phyloP scores from a whole-genome alignment of 2,113 vertebrate species.

The Phalacrocorax aristotelis region DNA sequence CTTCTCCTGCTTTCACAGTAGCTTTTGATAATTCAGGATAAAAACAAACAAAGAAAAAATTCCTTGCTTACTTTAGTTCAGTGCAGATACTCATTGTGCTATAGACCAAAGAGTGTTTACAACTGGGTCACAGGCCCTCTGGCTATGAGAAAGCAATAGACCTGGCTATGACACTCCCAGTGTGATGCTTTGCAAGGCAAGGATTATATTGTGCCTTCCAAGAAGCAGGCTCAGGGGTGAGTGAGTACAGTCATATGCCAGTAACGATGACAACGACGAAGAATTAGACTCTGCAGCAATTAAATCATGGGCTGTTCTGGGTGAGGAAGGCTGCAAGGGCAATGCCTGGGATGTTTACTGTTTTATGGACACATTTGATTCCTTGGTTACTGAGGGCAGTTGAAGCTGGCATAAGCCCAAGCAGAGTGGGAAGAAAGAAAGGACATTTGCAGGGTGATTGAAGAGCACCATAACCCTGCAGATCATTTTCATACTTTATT shows the following conservation, averaged over 20 bases:
- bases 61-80: background rate
- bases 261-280: fast-evolving
- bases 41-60: background rate
- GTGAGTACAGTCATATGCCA: background rate
- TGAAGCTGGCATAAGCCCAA: background rate
- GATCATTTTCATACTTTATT: background rate
- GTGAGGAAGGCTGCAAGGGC: background rate
- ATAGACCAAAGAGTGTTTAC: background rate
- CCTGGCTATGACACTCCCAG: background rate
- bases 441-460: background rate
- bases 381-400: background rate
- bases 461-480: background rate
- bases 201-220: background rate
- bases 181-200: background rate
- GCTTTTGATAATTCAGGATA: background rate
- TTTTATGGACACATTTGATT: background rate
- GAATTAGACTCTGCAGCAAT: background rate
- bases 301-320: background rate
- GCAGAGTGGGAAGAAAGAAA: background rate
- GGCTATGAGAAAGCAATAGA: background rate
- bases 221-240: background rate
- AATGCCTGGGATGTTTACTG: background rate
- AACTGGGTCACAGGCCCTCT: background rate
- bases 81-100: background rate
- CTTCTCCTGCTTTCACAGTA: background rate